Evolutionary conservation across 2,113 vertebrate species (phyloP).

Genomic region (Bubalus kerabau): DNA sequence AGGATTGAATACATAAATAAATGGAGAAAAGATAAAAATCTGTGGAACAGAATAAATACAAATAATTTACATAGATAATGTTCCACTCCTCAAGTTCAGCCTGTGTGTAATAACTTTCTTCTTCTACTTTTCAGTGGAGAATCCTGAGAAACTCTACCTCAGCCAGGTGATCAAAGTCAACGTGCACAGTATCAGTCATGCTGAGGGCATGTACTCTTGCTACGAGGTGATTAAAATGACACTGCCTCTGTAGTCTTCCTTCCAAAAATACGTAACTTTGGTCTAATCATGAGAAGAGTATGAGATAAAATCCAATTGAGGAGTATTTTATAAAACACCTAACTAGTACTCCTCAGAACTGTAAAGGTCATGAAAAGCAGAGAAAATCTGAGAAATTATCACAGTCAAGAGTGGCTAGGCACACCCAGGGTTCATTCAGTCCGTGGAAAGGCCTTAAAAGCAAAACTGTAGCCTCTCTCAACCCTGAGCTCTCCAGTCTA

Average conservation of each 20-base stretch:
- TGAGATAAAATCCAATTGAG: background rate
- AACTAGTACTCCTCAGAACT: background rate
- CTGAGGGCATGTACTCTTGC: background rate
- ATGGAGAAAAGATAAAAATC: background rate
- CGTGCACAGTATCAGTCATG: background rate
- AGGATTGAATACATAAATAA: background rate
- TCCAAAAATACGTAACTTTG: background rate
- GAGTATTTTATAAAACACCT: background rate
- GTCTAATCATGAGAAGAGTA: background rate
- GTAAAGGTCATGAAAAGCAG: background rate
- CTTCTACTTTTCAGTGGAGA: background rate
- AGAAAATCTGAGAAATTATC: background rate
- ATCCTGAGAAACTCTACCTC: background rate
- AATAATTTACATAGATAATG: background rate
- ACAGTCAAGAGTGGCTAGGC: background rate
- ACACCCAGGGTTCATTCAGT: background rate
- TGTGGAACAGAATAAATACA: background rate
- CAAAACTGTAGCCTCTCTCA: background rate
- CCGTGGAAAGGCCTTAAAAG: background rate
- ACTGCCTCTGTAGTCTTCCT: background rate
- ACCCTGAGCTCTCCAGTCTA: background rate
- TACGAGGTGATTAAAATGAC: background rate
- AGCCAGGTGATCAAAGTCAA: background rate
- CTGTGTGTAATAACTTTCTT: background rate
- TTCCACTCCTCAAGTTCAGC: no score